These are phyloP conservation scores for Slavum lentiscoides DNA, from an alignment of 2,888 invertebrate species.

Conservation along the genomic window DNA sequence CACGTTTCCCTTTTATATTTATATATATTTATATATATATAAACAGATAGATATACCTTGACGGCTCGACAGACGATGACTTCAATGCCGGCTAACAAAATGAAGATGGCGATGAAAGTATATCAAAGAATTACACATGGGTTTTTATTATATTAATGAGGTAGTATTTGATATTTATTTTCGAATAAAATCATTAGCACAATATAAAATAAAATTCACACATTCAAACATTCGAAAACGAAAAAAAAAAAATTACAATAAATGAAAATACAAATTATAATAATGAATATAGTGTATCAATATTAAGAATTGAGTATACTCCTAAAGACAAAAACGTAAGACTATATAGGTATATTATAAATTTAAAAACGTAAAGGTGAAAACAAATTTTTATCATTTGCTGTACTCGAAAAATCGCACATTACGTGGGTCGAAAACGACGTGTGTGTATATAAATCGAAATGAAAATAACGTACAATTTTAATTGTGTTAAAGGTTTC, in stretches of 20 bases:
- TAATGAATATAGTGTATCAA: conserved; percentile 13
- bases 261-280: conserved; percentile 23
- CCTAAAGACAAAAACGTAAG: conserved; percentile 40
- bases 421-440: conserved; percentile 19
- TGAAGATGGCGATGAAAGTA: neutral
- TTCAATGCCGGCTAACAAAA: conserved; percentile 23
- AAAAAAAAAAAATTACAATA: conserved; percentile 32
- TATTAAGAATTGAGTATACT: conserved; percentile 24
- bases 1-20: no score
- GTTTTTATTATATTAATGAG: conserved; percentile 28
- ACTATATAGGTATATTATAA: conserved; percentile 27
- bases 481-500: neutral
- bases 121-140: neutral
- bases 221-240: conserved; percentile 20
- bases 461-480: conserved; percentile 21
- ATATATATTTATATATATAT: no score
- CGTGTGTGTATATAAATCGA: neutral
- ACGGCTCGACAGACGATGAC: conserved; percentile 10
- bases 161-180: conserved; percentile 50
- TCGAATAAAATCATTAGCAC: conserved; percentile 38
- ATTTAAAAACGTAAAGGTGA: neutral
- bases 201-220: conserved; percentile 42
- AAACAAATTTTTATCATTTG: conserved; percentile 20
- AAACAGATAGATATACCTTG: no score
- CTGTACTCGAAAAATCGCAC: conserved; percentile 4